These are phyloP conservation scores for Synodontis membranacea DNA, from an alignment of 2,113 vertebrate genomes.

Conservation along the genomic window DNA sequence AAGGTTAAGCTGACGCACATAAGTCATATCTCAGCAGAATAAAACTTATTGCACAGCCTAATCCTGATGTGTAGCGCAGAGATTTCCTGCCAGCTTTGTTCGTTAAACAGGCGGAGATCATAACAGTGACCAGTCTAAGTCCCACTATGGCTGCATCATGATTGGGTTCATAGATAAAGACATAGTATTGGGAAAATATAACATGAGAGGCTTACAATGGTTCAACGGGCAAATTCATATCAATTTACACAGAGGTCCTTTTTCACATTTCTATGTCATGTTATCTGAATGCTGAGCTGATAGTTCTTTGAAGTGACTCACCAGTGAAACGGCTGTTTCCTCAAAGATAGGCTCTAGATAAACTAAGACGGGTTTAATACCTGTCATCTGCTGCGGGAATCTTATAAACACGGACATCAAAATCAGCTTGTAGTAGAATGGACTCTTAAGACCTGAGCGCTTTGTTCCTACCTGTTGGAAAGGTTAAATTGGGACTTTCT, in stretches of 20 bases:
- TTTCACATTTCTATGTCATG: background rate
- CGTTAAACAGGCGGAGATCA: conserved; percentile 80
- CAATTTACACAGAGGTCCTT: background rate
- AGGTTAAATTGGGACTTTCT: background rate
- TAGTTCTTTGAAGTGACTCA: conserved; percentile 54
- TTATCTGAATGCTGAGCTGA: background rate
- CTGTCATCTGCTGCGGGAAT: conserved; percentile 91
- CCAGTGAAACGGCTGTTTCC: conserved; percentile 76
- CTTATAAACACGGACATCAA: conserved; percentile 83
- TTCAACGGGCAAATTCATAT: background rate
- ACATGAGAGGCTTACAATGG: background rate
- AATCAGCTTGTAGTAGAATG: conserved; percentile 82
- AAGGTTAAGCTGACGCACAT: background rate
- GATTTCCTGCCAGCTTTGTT: conserved; percentile 88
- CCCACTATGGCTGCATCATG: conserved; percentile 86
- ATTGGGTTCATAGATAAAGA: conserved; percentile 64
- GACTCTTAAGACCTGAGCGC: conserved; percentile 74
- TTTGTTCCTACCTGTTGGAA: conserved; percentile 63
- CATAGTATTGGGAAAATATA: background rate
- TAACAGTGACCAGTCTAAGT: conserved; percentile 79
- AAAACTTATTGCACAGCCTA: conserved; percentile 85
- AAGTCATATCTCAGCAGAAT: conserved; percentile 11
- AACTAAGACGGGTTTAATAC: conserved; percentile 86
- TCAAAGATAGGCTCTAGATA: conserved; percentile 89
- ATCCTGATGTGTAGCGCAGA: conserved; percentile 84